Percentiles rank a stretch among this genome's conserved stretches.
Conservation (phyloP, 1,140 invertebrate genomes). For the Ruditapes philippinarum region DNA sequence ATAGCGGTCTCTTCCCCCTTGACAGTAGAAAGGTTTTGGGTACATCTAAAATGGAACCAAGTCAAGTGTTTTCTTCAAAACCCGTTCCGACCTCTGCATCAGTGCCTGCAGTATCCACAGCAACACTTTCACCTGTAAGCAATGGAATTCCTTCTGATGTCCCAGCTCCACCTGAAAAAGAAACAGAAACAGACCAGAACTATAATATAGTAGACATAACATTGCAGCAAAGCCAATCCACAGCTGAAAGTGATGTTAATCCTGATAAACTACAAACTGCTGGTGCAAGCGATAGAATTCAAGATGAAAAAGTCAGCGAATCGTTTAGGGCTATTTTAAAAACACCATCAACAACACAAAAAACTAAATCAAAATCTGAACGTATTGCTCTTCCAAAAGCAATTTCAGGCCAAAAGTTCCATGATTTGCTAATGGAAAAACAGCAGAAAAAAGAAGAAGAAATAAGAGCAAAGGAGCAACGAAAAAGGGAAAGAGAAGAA, state of each 20-base stretch:
- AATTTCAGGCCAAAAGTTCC: not conserved
- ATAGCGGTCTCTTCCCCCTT: conserved; percentile 8
- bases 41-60: conserved; percentile 5
- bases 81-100: no score
- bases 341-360: not conserved
- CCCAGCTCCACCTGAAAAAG: no score
- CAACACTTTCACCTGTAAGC: not conserved
- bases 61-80: not conserved
- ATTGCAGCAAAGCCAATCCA: not conserved
- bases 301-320: no score
- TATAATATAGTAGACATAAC: not conserved
- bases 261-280: not conserved
- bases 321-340: not conserved
- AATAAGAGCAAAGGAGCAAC: not conserved
- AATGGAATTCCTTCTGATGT: not conserved
- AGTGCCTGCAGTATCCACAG: not conserved
- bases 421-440: not conserved
- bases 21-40: not conserved
- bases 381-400: not conserved
- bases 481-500: not conserved
- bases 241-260: not conserved
- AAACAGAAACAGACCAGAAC: not conserved
- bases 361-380: not conserved
- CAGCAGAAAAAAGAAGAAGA: not conserved
- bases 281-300: not conserved